Evolutionary conservation across 2,888 invertebrate genomes (phyloP), one percentile per base, ranked within the genome.

Genomic region (Hydroisotoma schaefferi): DNA sequence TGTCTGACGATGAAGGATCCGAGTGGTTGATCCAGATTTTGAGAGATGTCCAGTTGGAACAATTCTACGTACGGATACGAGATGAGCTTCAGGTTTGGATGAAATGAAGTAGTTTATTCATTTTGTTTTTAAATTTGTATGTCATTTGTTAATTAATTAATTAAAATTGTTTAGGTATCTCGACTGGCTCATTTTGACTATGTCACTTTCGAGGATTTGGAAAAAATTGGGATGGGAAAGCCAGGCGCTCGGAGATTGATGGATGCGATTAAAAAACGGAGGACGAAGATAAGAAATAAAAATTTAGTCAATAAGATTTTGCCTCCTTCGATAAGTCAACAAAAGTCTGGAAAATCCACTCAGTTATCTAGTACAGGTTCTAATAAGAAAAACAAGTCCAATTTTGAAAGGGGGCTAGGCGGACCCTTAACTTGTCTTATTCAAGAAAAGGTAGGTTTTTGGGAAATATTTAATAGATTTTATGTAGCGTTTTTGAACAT

Each of bases 151-250:
- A 33, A n/a, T 48, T 2, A 23, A 5, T 48, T 46, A 48, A 5
- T 46, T 46, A 25, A 22, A 20, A 12, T 4, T 46, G 22, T 22
- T 6, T 83, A 90, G 83, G 86, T 95, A 59, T 93, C 97, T 33
- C 83, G 93, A 63, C 78, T 97, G 73, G 87, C 93, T 55, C 99
- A 99, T 79, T 99, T 99, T 77, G 94, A 97, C 74, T 94, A 90
- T 83, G 97, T 98, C n/a, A 90, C 90, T 74, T 81, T 89, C 0
- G 94, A 94, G 72, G 97, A 98, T 78, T 81, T 98, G 75, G 94
- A 94, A 75, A 89, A 90, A 75, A 89, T 95, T 75, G 97, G 97
- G 1, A 83, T 98, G 75, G 92, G 94, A 51, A 91, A 90, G 76
- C 97, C 97, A 55, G 97, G 94, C 2, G 87, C 92, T 2, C 82